Percentiles rank a stretch among this genome's conserved stretches.
Evolutionary conservation across 1,140 invertebrate species (phyloP).

Genomic region (Bombus balteatus): DNA sequence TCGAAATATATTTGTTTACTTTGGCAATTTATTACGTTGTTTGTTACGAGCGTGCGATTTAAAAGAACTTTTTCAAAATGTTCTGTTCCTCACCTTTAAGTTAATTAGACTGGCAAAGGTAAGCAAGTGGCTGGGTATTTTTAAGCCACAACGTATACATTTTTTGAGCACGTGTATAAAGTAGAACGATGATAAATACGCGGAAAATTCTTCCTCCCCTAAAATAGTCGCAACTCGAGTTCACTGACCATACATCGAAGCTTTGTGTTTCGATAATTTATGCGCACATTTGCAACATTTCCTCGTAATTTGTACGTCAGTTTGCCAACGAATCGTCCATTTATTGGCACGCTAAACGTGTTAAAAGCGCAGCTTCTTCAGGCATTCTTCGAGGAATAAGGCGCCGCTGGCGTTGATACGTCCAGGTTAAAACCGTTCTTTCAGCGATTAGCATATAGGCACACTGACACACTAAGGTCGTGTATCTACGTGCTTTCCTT

Average conservation of each 20-base stretch:
- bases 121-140: background rate
- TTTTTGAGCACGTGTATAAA: background rate
- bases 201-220: background rate
- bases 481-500: slow-evolving; percentile 39
- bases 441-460: slow-evolving; percentile 79
- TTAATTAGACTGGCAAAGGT: too few relatives aligned
- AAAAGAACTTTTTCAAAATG: too few relatives aligned
- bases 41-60: background rate
- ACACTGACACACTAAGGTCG: slow-evolving; percentile 81
- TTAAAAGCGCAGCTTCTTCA: slow-evolving; percentile 38
- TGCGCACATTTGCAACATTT: background rate
- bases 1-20: background rate
- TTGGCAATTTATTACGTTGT: background rate
- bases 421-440: slow-evolving; percentile 53
- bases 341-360: slow-evolving; percentile 43
- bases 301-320: background rate
- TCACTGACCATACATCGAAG: background rate
- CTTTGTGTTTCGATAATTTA: background rate
- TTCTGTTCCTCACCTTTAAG: too few relatives aligned
- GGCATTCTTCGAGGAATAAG: background rate
- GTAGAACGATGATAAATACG: background rate
- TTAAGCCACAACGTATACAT: too few relatives aligned
- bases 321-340: background rate
- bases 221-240: background rate
- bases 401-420: slow-evolving; percentile 28